Conservation (phyloP, 2,888 invertebrate genomes). For the Sarcophaga variegata region DNA sequence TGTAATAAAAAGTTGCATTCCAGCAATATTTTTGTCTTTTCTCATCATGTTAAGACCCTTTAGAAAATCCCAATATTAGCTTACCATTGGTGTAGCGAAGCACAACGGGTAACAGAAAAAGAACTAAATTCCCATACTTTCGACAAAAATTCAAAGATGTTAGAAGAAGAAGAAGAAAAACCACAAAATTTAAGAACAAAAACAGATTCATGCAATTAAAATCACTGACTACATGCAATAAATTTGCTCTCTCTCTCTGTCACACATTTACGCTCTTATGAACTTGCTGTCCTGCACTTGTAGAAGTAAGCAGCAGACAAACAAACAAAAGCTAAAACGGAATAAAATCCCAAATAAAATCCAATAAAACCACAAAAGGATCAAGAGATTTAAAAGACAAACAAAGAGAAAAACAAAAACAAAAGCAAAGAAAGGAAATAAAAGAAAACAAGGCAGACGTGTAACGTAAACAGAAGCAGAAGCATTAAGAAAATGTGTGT, state of each 20-base stretch:
- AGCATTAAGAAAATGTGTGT: conserved; percentile 38
- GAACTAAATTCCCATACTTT: too few species aligned
- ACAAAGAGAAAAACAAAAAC: conserved; percentile 5
- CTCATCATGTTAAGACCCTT: too few species aligned
- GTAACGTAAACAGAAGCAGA: conserved; percentile 18
- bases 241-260: neutral
- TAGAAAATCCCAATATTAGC: too few species aligned
- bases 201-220: conserved; percentile 57
- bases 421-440: neutral
- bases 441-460: neutral
- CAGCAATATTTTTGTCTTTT: too few species aligned
- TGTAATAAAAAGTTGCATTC: too few species aligned
- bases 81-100: too few species aligned
- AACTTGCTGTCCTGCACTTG: too few species aligned
- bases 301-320: neutral
- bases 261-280: neutral
- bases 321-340: conserved; percentile 17
- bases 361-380: conserved; percentile 69
- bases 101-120: too few species aligned
- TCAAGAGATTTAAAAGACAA: conserved; percentile 39
- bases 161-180: conserved; percentile 23
- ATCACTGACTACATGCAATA: conserved; percentile 32
- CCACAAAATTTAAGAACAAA: conserved; percentile 48
- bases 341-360: conserved; percentile 36
- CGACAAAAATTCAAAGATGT: conserved; percentile 40